These are phyloP conservation scores for Timandra comae DNA, from an alignment of 2,888 invertebrate species.

Conservation along the genomic window DNA sequence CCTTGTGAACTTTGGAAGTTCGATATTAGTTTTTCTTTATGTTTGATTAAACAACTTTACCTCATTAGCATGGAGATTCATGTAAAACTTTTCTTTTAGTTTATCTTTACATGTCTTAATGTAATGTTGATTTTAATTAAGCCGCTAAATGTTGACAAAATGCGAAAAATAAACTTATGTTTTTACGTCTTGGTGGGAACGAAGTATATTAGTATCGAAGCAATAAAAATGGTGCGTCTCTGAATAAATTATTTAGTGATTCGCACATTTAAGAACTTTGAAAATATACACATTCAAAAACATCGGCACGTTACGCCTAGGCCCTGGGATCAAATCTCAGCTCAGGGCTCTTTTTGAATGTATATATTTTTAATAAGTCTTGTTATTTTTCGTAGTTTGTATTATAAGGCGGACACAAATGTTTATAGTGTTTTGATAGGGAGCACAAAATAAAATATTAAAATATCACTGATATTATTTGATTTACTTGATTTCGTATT, in stretches of 20 bases:
- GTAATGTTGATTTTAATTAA: constrained; percentile 30
- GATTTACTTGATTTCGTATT: no score
- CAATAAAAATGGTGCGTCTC: no score
- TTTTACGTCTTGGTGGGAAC: constrained; percentile 10
- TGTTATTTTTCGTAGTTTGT: constrained; percentile 10
- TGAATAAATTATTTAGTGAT: no score
- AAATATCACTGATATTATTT: constrained; percentile 3
- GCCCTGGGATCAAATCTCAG: no score
- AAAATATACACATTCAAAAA: no score
- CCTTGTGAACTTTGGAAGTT: constrained; percentile 73
- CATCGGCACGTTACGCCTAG: no score
- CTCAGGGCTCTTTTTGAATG: no score
- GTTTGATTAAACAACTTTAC: constrained; percentile 52
- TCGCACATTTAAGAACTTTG: no score
- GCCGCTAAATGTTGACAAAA: constrained; percentile 16
- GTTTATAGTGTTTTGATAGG: constrained; percentile 19
- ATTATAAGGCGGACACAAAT: no score
- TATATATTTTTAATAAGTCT: no score
- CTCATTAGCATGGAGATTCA: constrained; percentile 66
- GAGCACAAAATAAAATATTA: constrained; percentile 31
- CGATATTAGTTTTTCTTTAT: constrained; percentile 53
- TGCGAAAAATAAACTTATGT: constrained; percentile 16
- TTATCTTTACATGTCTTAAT: constrained; percentile 25
- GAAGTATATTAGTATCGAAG: constrained; percentile 2
- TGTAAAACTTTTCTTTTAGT: constrained; percentile 46